Conservation (phyloP, 2,797 vertebrate species). For the Scleropages formosus region DNA sequence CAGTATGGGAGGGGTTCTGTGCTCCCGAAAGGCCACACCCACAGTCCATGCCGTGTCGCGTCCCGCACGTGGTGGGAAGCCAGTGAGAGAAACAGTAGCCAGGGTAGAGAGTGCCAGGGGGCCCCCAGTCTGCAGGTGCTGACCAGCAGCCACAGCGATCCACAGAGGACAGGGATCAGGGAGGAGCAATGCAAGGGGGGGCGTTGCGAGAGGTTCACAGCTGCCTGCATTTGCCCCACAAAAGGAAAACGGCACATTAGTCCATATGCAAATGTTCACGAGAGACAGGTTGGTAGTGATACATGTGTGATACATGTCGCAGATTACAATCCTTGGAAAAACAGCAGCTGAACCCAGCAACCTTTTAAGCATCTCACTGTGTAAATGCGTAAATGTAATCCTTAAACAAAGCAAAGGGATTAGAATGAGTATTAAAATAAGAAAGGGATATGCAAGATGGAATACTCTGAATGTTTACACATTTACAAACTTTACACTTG, state of each 20-base stretch:
- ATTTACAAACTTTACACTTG: no score
- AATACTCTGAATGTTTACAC: no score
- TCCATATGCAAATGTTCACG: no score
- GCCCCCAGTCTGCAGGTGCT: slow-evolving; percentile 86
- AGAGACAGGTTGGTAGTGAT: no score
- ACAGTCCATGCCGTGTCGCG: slow-evolving; percentile 86
- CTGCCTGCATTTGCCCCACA: slow-evolving; percentile 67
- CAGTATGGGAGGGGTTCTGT: slow-evolving; percentile 89
- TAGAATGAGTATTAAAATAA: no score
- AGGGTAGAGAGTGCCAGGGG: slow-evolving; percentile 92
- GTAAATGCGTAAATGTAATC: no score
- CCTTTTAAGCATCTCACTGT: no score
- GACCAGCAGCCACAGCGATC: slow-evolving; percentile 83
- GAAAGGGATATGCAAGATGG: no score
- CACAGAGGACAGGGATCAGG: slow-evolving; percentile 80
- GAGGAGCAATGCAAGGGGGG: slow-evolving; percentile 92
- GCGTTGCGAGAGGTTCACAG: slow-evolving; percentile 81
- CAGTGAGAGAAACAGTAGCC: slow-evolving; percentile 93
- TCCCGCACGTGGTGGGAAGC: slow-evolving; percentile 91
- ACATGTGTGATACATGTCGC: no score
- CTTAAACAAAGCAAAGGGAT: no score
- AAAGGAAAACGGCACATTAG: background rate
- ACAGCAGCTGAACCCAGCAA: no score
- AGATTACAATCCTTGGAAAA: no score
- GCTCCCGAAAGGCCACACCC: slow-evolving; percentile 91